These are phyloP conservation scores for Mimas tiliae DNA, from an alignment of 2,888 invertebrate genomes.

Conservation along the genomic window DNA sequence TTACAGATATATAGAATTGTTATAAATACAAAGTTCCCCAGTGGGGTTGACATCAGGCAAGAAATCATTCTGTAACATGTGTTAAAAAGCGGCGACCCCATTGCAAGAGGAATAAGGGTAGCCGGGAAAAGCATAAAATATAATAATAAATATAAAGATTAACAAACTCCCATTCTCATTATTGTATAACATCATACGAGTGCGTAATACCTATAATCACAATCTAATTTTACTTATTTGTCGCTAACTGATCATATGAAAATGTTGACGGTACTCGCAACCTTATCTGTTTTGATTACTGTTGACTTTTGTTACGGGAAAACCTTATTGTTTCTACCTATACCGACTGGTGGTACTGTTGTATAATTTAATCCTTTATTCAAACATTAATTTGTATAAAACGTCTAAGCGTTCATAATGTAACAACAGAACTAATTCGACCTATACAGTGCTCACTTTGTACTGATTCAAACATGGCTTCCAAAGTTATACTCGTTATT, in stretches of 20 bases:
- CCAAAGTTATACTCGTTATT: conserved; percentile 62
- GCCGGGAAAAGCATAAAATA: too few species aligned
- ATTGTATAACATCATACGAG: too few species aligned
- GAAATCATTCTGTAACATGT: too few species aligned
- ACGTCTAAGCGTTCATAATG: conserved; percentile 36
- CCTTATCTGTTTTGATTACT: conserved; percentile 61
- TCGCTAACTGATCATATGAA: neutral
- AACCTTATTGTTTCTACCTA: conserved; percentile 60
- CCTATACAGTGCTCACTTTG: conserved; percentile 22
- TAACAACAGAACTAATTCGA: conserved; percentile 20
- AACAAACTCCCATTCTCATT: too few species aligned
- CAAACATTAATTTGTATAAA: conserved; percentile 68
- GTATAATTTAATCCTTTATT: conserved; percentile 52
- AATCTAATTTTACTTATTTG: neutral
- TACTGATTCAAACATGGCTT: conserved; percentile 58
- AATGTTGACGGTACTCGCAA: conserved; percentile 46
- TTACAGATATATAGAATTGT: too few species aligned
- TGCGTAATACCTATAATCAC: neutral
- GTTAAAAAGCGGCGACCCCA: too few species aligned
- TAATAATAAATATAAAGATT: too few species aligned
- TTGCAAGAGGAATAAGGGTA: too few species aligned
- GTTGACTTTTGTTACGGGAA: conserved; percentile 61
- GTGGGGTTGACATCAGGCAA: too few species aligned
- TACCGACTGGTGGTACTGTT: conserved; percentile 42
- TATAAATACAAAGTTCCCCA: too few species aligned